Conservation (phyloP, 2,797 vertebrate genomes). For the Myiotriccus ornatus region DNA sequence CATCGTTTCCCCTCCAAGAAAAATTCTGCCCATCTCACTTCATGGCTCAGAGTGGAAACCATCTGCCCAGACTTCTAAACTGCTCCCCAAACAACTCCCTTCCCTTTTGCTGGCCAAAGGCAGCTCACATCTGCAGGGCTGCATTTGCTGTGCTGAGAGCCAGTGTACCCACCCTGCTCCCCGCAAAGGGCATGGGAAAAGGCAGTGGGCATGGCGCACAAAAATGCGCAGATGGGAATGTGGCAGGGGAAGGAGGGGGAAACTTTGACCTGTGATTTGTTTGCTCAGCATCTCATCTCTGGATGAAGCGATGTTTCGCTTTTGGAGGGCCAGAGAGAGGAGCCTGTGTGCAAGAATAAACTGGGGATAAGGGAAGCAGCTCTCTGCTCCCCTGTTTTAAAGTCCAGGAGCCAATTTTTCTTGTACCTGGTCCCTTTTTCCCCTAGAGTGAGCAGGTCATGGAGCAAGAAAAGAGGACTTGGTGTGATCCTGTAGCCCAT, state of each 20-base stretch:
- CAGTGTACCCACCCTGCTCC: background rate
- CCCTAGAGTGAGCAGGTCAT: background rate
- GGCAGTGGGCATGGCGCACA: background rate
- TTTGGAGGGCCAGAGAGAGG: background rate
- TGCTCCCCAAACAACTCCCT: background rate
- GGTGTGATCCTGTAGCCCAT: fast-evolving
- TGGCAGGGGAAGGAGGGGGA: conserved; percentile 7
- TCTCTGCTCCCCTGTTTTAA: background rate
- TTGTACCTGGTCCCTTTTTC: background rate
- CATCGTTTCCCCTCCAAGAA: background rate
- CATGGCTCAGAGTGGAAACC: background rate
- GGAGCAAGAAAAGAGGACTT: background rate
- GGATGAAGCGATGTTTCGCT: background rate
- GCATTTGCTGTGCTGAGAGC: background rate
- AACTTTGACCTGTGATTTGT: background rate
- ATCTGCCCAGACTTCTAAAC: background rate
- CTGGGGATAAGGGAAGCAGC: background rate
- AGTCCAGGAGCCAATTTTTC: background rate
- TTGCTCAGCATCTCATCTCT: conserved; percentile 6
- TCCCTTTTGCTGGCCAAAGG: background rate
- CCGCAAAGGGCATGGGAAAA: conserved; percentile 37
- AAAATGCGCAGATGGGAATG: background rate
- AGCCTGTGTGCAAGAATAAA: background rate
- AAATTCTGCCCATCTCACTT: background rate
- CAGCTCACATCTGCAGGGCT: background rate